Conservation (phyloP, 2,113 vertebrate species). For the Saccopteryx leptura region DNA sequence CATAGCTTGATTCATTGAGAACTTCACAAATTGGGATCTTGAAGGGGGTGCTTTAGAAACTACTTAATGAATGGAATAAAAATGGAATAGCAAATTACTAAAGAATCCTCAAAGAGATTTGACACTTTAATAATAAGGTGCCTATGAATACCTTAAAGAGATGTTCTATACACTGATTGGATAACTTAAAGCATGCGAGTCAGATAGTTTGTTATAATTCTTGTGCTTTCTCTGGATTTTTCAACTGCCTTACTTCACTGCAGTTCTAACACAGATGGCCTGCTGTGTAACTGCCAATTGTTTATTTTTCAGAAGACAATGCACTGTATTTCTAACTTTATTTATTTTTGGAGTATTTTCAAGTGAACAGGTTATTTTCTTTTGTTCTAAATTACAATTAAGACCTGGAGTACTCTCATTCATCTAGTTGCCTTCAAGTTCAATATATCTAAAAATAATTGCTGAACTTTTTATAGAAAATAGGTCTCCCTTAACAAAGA, state of each 20-base stretch:
- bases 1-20: slow-evolving; percentile 75
- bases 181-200: not conserved
- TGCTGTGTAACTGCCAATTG: not conserved
- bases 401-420: slow-evolving; percentile 46
- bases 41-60: slow-evolving; percentile 55
- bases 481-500: slow-evolving; percentile 45
- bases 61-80: slow-evolving; percentile 70
- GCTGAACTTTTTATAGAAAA: slow-evolving; percentile 62
- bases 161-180: slow-evolving; percentile 47
- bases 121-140: slow-evolving; percentile 69
- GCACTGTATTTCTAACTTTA: not conserved
- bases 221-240: slow-evolving; percentile 42
- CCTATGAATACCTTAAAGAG: slow-evolving; percentile 65
- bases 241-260: slow-evolving; percentile 12
- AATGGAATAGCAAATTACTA: slow-evolving; percentile 68
- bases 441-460: slow-evolving; percentile 16
- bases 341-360: slow-evolving; percentile 45
- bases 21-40: slow-evolving; percentile 46
- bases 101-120: slow-evolving; percentile 63
- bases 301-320: slow-evolving; percentile 10
- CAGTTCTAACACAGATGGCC: not conserved
- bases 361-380: slow-evolving; percentile 51
- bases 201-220: not conserved
- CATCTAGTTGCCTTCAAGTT: slow-evolving; percentile 27
- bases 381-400: slow-evolving; percentile 67